Percentiles rank a stretch among this genome's conserved stretches.
phyloP scores from a whole-genome alignment of 2,797 vertebrate species.

The Eutrigla gurnardus region DNA sequence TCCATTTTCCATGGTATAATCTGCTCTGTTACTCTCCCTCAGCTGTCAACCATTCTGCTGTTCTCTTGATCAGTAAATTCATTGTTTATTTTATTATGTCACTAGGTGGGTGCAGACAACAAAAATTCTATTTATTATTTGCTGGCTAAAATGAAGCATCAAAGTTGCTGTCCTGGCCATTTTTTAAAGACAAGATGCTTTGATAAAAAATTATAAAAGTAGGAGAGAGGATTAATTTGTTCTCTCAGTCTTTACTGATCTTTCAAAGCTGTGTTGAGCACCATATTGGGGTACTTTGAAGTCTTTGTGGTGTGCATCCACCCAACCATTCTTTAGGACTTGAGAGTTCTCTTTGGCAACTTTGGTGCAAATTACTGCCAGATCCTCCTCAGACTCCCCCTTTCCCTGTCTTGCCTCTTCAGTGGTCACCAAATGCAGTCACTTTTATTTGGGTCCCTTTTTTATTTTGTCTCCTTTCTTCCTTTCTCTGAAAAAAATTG shows the following conservation, averaged over 20 bases:
- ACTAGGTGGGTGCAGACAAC: slow-evolving; percentile 70
- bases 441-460: slow-evolving; percentile 77
- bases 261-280: slow-evolving; percentile 22
- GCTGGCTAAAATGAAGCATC: slow-evolving; percentile 5
- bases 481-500: slow-evolving; percentile 67
- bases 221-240: neutral
- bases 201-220: neutral
- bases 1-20: slow-evolving; percentile 65
- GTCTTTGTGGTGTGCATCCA: slow-evolving; percentile 71
- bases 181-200: neutral
- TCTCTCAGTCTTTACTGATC: neutral
- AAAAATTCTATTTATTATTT: slow-evolving; percentile 26
- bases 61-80: slow-evolving; percentile 60
- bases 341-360: slow-evolving; percentile 62
- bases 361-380: slow-evolving; percentile 65
- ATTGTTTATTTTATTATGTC: slow-evolving; percentile 57
- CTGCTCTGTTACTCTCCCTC: slow-evolving; percentile 60
- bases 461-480: slow-evolving; percentile 65
- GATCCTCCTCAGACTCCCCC: slow-evolving; percentile 64
- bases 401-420: slow-evolving; percentile 69
- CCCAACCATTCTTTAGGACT: slow-evolving; percentile 55
- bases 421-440: slow-evolving; percentile 78
- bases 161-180: neutral
- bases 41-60: slow-evolving; percentile 61
- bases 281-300: slow-evolving; percentile 27